Percentiles rank a stretch among this genome's conserved stretches.
Conservation (phyloP, 2,113 vertebrate species). For the Fukomys damarensis region DNA sequence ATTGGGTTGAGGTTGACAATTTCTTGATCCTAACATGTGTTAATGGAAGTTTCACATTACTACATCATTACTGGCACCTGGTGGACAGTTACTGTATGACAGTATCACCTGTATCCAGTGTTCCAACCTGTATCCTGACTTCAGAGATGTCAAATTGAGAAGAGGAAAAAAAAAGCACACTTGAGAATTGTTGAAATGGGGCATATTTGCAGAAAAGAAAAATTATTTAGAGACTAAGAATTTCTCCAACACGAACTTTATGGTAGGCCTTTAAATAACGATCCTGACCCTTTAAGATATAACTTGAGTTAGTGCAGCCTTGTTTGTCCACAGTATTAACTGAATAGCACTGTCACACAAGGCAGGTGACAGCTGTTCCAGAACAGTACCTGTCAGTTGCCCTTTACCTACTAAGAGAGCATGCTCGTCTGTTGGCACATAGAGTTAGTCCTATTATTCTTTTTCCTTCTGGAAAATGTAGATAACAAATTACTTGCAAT, state of each 20-base stretch:
- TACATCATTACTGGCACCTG: constrained; percentile 30
- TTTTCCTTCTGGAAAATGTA: background rate
- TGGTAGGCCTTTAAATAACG: background rate
- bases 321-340: too few species aligned
- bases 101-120: background rate
- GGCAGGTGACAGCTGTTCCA: background rate
- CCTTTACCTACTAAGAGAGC: background rate
- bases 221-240: background rate
- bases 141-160: background rate
- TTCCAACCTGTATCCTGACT: background rate
- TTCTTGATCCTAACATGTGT: background rate
- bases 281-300: background rate
- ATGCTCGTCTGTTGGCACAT: background rate
- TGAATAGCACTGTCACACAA: background rate
- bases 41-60: background rate
- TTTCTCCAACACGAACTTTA: background rate
- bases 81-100: background rate
- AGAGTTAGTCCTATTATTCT: background rate
- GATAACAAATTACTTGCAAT: background rate
- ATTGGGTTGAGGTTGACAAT: background rate
- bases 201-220: background rate
- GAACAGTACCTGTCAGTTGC: background rate
- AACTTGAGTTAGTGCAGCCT: background rate
- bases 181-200: background rate
- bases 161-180: background rate